Evolutionary conservation across 2,888 invertebrate species (phyloP).

Genomic region (Panopea generosa): DNA sequence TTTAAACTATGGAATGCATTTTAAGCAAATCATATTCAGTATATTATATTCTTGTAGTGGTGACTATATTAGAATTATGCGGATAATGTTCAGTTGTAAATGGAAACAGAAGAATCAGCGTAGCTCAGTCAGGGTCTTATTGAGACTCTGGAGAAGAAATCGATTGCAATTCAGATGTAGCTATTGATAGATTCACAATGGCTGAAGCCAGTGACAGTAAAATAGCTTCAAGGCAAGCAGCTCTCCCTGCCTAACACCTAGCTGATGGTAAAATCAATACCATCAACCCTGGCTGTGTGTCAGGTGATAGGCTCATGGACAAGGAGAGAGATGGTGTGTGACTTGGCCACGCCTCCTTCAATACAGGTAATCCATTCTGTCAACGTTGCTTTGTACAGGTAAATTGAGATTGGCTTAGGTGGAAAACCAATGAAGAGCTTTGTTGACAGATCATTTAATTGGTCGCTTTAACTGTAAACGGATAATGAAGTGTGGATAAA

Average conservation of each 20-base stretch:
- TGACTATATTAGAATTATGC: too few species aligned
- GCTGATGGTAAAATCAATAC: constrained; percentile 44
- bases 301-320: constrained; percentile 29
- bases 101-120: neutral
- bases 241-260: constrained; percentile 27
- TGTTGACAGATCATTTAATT: constrained; percentile 35
- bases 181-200: neutral
- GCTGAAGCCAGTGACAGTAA: too few species aligned
- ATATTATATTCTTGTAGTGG: too few species aligned
- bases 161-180: neutral
- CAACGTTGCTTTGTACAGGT: constrained; percentile 39
- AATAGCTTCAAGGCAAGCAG: too few species aligned
- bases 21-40: too few species aligned
- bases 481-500: constrained; percentile 25
- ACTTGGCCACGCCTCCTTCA: too few species aligned
- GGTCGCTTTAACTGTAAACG: constrained; percentile 9
- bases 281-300: constrained; percentile 3
- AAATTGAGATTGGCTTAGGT: constrained; percentile 52
- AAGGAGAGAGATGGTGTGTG: too few species aligned
- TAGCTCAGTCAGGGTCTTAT: neutral
- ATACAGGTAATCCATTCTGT: constrained; percentile 48
- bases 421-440: constrained; percentile 27
- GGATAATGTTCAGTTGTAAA: too few species aligned
- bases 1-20: too few species aligned
- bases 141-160: neutral